Base-by-base conservation (phyloP, 2,797 vertebrate species). In the Aldrovandia affinis region DNA sequence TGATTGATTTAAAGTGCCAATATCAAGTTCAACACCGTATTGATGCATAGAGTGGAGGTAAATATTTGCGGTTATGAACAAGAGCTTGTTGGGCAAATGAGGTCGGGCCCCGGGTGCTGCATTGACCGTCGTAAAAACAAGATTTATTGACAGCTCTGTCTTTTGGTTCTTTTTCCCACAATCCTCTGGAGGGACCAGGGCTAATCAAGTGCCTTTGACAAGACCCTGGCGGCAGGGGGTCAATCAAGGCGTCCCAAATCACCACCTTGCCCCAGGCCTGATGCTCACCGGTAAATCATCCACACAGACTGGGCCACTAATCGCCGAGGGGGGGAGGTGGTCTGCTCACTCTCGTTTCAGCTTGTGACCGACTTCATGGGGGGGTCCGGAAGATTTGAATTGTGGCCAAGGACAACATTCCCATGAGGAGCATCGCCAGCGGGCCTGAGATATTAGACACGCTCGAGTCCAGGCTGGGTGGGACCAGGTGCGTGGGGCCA, bases 321-420 rank as follows among this genome's bases (percentile, higher is more conserved):
- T 68, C 63, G 30, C 63, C 63, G 22, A 10, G 63, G 59, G 7
- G 25, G 55, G 55, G 55, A 0, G 25, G 25, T 9, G 59, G 22
- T 28, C n/a, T 63, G 10, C 59, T 68, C 63, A 25, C 28, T 33
- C 12, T 68, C 63, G 3, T 68, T 68, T 15, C 28, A 68, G 63
- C 30, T 30, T 33, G 30, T 18, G 63, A 33, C 28, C 15, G 30
- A 68, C 63, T 33, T 36, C 63, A 36, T 68, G 30, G 63, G 63
- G 15, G 63, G 63, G 18, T 30, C 30, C 10, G 30, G 63, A 30
- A 68, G 30, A 36, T 68, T 68, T 68, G 15, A 68, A 68, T 68
- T 18, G 63, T 36, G 63, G 63, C 36, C 63, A 68, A 68, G 63
- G 63, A 68, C 63, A 68, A 36, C 63, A 68, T 68, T 68, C 30